phyloP scores from a whole-genome alignment of 2,888 invertebrate genomes.

The Dryadula phaetusa region DNA sequence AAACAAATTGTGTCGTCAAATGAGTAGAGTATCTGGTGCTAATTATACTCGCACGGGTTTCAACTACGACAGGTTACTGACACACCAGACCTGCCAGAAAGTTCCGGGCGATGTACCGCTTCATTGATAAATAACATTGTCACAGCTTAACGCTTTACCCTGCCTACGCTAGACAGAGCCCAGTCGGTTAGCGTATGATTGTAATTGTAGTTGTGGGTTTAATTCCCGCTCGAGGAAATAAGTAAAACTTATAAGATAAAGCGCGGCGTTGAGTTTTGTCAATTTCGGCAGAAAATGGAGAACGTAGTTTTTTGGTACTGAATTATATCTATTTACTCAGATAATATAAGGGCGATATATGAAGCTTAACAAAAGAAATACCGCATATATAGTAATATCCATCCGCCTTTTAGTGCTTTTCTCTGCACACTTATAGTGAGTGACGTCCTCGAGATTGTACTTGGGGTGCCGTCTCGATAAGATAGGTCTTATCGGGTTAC shows the following conservation, averaged over 20 bases:
- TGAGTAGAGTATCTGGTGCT: slow-evolving; percentile 44
- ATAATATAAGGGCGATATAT: too few species aligned
- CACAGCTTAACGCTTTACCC: too few species aligned
- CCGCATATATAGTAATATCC: slow-evolving; percentile 7
- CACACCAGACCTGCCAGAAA: slow-evolving; percentile 44
- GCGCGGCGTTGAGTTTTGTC: too few species aligned
- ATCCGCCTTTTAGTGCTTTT: slow-evolving; percentile 21
- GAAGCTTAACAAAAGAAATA: not conserved
- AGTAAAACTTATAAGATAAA: too few species aligned
- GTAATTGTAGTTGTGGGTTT: too few species aligned
- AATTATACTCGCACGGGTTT: slow-evolving; percentile 47
- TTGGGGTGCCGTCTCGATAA: slow-evolving; percentile 12
- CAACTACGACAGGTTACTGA: slow-evolving; percentile 56
- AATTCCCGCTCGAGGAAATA: too few species aligned
- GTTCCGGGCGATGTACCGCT: slow-evolving; percentile 4
- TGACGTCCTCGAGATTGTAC: slow-evolving; percentile 13
- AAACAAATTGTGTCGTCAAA: slow-evolving; percentile 26
- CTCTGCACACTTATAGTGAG: slow-evolving; percentile 10
- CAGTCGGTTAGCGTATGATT: too few species aligned
- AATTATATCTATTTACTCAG: too few species aligned
- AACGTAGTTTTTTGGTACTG: too few species aligned
- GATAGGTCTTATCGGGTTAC: slow-evolving; percentile 20
- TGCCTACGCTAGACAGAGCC: too few species aligned
- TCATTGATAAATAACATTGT: slow-evolving; percentile 16
- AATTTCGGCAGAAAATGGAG: too few species aligned